phyloP scores from a whole-genome alignment of 2,888 invertebrate genomes.

The Drosophila cognata region DNA sequence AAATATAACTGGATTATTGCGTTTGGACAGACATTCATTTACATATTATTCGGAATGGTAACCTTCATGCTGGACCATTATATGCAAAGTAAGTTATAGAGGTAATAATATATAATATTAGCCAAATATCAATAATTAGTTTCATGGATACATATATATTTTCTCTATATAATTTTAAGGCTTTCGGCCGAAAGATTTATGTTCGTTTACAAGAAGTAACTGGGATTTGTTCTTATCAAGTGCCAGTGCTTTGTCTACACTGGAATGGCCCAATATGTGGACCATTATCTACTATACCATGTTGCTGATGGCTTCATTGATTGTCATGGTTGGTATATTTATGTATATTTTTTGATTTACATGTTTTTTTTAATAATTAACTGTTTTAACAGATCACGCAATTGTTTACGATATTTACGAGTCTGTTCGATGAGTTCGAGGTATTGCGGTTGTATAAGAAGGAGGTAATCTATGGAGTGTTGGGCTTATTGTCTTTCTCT shows the following conservation, averaged over 20 bases:
- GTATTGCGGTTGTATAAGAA: constrained; percentile 63
- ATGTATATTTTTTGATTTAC: background rate
- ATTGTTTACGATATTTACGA: constrained; percentile 73
- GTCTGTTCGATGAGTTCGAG: constrained; percentile 82
- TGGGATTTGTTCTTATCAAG: constrained; percentile 71
- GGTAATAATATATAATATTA: background rate
- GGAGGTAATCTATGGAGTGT: constrained; percentile 57
- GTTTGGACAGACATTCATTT: constrained; percentile 69
- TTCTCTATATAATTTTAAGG: constrained; percentile 31
- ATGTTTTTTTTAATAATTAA: background rate
- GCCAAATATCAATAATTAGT: background rate
- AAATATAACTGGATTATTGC: constrained; percentile 77
- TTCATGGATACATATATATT: background rate
- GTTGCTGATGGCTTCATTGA: constrained; percentile 89
- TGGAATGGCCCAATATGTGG: constrained; percentile 89
- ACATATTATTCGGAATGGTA: constrained; percentile 87
- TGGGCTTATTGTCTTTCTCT: constrained; percentile 52
- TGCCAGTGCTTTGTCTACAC: constrained; percentile 66
- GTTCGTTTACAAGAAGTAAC: constrained; percentile 44
- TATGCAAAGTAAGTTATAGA: constrained; percentile 82
- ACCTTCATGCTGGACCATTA: constrained; percentile 89
- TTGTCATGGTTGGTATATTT: constrained; percentile 89
- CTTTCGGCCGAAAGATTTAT: background rate
- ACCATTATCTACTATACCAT: constrained; percentile 90
- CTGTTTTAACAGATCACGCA: constrained; percentile 68